Conservation (phyloP, 2,113 vertebrate species). For the Hippocampus mohnikei region DNA sequence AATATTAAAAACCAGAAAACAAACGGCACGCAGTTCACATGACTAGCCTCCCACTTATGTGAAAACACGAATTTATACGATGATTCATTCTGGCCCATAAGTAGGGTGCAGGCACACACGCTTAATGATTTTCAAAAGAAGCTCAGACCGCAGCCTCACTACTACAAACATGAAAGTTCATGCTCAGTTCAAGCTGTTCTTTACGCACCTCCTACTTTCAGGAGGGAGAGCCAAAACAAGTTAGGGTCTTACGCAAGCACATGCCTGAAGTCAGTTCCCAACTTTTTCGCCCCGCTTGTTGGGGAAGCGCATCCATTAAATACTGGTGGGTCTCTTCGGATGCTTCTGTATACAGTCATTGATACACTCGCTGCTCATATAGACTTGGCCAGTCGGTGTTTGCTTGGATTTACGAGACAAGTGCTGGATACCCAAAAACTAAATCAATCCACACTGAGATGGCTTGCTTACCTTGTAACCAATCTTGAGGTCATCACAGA, state of each 20-base stretch:
- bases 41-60: neutral
- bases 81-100: neutral
- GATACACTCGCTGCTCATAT: neutral
- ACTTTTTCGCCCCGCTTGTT: neutral
- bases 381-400: neutral
- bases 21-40: neutral
- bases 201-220: constrained; percentile 22
- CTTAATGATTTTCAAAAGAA: constrained; percentile 13
- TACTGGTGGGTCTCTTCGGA: neutral
- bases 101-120: neutral
- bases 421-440: neutral
- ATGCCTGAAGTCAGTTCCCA: constrained; percentile 22
- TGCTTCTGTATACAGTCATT: neutral
- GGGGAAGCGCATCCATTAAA: neutral
- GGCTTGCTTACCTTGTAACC: constrained; percentile 83
- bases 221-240: constrained; percentile 39
- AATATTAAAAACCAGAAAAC: neutral
- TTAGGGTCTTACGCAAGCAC: constrained; percentile 33
- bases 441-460: neutral
- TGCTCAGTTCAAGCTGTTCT: constrained; percentile 48
- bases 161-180: constrained; percentile 46
- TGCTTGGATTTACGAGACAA: neutral
- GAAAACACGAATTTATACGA: neutral
- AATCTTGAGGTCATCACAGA: constrained; percentile 90
- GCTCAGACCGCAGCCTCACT: constrained; percentile 16